These are phyloP conservation scores for Huso huso DNA, from an alignment of 2,797 vertebrate species.

Conservation along the genomic window DNA sequence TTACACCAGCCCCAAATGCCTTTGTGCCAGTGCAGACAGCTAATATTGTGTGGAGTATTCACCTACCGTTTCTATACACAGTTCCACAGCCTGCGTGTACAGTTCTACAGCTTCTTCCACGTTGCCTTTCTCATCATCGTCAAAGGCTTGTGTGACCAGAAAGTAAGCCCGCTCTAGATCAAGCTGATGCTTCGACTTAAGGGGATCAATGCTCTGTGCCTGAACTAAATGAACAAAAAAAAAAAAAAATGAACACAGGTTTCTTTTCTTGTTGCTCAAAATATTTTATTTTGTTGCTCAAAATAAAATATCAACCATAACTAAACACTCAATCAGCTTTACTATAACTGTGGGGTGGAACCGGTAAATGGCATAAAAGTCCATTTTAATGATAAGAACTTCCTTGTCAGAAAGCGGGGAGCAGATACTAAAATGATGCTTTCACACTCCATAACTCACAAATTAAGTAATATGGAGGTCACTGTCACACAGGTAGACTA, in stretches of 20 bases:
- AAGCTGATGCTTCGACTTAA: slow-evolving; percentile 89
- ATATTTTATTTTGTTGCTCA: no score
- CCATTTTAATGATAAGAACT: no score
- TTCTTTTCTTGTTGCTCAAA: no score
- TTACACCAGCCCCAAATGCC: not conserved
- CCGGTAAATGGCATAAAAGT: no score
- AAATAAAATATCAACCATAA: no score
- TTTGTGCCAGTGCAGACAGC: not conserved
- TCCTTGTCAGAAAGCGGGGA: no score
- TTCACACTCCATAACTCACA: no score
- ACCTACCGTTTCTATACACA: slow-evolving; percentile 88
- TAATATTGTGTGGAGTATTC: slow-evolving; percentile 9
- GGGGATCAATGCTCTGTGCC: slow-evolving; percentile 77
- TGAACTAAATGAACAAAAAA: slow-evolving; percentile 58
- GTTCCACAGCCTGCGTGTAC: slow-evolving; percentile 91
- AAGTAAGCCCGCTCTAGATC: slow-evolving; percentile 92
- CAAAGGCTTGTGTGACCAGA: slow-evolving; percentile 92
- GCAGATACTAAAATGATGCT: no score
- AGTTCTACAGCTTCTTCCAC: slow-evolving; percentile 86
- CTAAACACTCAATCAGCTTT: no score
- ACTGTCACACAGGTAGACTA: no score
- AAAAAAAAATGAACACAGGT: not conserved
- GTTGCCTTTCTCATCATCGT: slow-evolving; percentile 90
- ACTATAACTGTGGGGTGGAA: no score
- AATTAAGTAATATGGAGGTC: no score